Base-by-base conservation (phyloP, 2,888 invertebrate species). In the Idaea straminata region DNA sequence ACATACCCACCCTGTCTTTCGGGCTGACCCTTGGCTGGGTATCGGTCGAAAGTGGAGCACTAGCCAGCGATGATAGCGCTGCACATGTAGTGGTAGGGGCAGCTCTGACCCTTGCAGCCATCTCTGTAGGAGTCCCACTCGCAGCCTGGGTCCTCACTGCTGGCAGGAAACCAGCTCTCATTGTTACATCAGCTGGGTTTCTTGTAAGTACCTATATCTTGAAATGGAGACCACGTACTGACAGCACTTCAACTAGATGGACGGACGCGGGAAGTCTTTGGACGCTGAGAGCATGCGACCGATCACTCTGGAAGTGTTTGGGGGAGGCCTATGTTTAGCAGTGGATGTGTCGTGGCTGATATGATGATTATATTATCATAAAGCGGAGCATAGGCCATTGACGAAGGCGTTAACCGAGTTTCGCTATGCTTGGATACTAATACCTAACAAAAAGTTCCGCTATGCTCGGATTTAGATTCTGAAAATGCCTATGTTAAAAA, bases 21-120 rank as follows among this genome's bases (percentile, higher is more conserved):
- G 88, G 89, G 0, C 75, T 89, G 74, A 84, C 87, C 15, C 76
- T 87, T 76, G 89, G 89, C 60, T 89, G 89, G 89, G 86, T 89
- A 69, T 88, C 89, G 7, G 78, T 88, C 66, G 84, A 81, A 60
- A 86, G 83, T 68, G 89, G 86, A 1, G 85, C 75, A 74, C 66
- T 70, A 16, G 71, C 57, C 7, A 64, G n/a, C 61, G 70, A 6
- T 35, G 71, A 16, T 64, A 66, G 59, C 13, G 63, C 65, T 65
- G 69, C 60, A 65, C 70, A 65, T 59, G 77, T 76, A 67, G 80
- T 80, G 68, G 73, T 68, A 34, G 84, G 78, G 16, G 85, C 85
- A 0, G 80, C 78, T 0, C 74, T 72, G 63, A 84, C 85, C 7
- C 83, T 82, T 76, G 66, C 77, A 61, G 80, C 80, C 61, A 83